A percentile compares a stretch with the other conserved stretches of the same genome.
phyloP scores from a whole-genome alignment of 2,113 vertebrate genomes.

The Lontra canadensis region DNA sequence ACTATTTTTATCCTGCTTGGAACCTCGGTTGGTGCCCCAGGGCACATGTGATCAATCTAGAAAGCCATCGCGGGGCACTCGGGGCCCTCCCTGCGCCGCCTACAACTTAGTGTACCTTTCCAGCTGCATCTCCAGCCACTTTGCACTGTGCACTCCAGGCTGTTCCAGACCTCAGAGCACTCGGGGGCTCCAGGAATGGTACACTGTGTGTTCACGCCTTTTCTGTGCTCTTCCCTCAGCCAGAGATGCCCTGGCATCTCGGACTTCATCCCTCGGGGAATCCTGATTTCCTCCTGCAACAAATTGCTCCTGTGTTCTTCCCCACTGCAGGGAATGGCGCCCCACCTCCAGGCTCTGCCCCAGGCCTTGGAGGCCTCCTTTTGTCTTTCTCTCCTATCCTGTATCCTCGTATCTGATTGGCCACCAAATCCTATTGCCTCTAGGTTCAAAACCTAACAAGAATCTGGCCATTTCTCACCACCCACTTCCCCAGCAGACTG shows the following conservation, averaged over 20 bases:
- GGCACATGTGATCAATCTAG: not conserved
- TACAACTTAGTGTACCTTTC: not conserved
- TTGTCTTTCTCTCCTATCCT: not conserved
- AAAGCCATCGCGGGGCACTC: not conserved
- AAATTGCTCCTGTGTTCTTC: not conserved
- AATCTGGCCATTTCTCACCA: not conserved
- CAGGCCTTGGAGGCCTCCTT: no score
- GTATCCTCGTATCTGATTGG: not conserved
- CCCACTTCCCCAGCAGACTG: not conserved
- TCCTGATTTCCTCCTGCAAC: not conserved
- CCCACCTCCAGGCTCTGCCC: not conserved
- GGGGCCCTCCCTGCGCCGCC: not conserved
- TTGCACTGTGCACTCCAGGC: rapidly evolving
- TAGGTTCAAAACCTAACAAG: not conserved
- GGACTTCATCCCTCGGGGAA: not conserved
- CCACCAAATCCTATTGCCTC: not conserved
- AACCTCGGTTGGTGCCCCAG: not conserved
- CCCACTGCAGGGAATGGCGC: not conserved
- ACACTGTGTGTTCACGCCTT: not conserved
- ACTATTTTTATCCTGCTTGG: not conserved
- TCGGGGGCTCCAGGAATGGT: rapidly evolving
- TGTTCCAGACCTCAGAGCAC: not conserved
- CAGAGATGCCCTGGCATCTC: not conserved
- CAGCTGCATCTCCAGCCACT: not conserved
- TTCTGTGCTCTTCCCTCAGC: not conserved